A percentile compares a stretch with the other conserved stretches of the same genome.
Evolutionary conservation across 2,888 invertebrate genomes (phyloP).

Genomic region (Diaprepes abbreviatus): DNA sequence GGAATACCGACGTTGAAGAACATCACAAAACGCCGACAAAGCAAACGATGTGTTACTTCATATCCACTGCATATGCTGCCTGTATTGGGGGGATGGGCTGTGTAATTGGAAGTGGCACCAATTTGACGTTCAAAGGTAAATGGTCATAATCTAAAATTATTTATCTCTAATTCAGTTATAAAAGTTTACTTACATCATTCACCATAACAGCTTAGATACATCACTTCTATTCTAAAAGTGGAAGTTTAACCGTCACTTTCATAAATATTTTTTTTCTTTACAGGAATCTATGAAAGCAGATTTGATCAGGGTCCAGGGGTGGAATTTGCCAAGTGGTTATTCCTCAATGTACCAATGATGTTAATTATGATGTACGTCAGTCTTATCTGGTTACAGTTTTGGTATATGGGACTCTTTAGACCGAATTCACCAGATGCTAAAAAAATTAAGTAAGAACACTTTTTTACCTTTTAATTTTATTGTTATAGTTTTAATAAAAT

Average conservation of each 20-base stretch:
- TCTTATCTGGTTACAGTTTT: slow-evolving; percentile 84
- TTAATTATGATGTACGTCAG: slow-evolving; percentile 81
- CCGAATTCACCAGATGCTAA: slow-evolving; percentile 64
- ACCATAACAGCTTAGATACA: neutral
- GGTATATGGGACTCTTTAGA: slow-evolving; percentile 82
- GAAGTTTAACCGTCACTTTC: neutral
- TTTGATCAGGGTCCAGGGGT: slow-evolving; percentile 75
- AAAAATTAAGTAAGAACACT: slow-evolving; percentile 46
- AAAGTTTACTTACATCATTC: too few relatives aligned
- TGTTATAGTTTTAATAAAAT: too few relatives aligned
- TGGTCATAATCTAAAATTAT: too few relatives aligned
- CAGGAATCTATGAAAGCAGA: slow-evolving; percentile 65
- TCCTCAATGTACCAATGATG: slow-evolving; percentile 88
- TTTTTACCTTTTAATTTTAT: too few relatives aligned
- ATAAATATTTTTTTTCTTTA: neutral
- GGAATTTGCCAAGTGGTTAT: slow-evolving; percentile 89
- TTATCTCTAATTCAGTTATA: too few relatives aligned
- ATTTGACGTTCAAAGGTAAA: slow-evolving; percentile 83
- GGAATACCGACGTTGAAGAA: slow-evolving; percentile 42
- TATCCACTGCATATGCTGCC: slow-evolving; percentile 85
- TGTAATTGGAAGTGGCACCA: slow-evolving; percentile 81
- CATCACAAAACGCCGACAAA: slow-evolving; percentile 73
- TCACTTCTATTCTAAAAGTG: neutral
- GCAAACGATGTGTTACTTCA: slow-evolving; percentile 83
- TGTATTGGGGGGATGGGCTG: slow-evolving; percentile 75